Evolutionary conservation across 1,140 invertebrate genomes (phyloP).

Genomic region (fruit fly (Drosophila melanogaster)): DNA sequence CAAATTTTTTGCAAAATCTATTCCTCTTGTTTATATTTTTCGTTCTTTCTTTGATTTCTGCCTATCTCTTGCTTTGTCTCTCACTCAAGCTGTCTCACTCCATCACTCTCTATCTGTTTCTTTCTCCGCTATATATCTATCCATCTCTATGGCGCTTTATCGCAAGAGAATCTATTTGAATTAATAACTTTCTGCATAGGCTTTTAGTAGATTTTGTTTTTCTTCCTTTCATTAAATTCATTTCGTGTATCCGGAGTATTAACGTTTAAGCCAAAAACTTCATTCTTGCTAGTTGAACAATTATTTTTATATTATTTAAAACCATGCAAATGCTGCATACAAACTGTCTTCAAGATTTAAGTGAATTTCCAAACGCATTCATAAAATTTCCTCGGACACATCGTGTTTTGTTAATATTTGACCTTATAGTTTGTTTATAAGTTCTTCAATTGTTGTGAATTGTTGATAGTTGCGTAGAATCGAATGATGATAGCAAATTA

Average conservation of each 20-base stretch:
- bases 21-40: slow-evolving; percentile 39
- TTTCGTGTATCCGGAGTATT: background rate
- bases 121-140: slow-evolving; percentile 5
- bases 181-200: background rate
- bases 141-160: slow-evolving; percentile 13
- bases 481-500: slow-evolving; percentile 34
- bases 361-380: background rate
- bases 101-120: slow-evolving; percentile 12
- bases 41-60: slow-evolving; percentile 36
- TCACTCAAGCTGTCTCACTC: slow-evolving; percentile 53
- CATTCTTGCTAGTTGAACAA: background rate
- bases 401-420: background rate
- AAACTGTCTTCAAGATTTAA: background rate
- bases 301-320: background rate
- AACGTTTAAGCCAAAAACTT: background rate
- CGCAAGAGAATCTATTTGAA: slow-evolving; percentile 5
- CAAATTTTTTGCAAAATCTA: slow-evolving; percentile 46
- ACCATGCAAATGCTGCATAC: background rate
- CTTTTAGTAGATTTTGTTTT: background rate
- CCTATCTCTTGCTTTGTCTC: slow-evolving; percentile 50
- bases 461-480: slow-evolving; percentile 47
- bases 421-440: background rate
- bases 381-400: background rate
- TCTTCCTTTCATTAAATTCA: background rate
- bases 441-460: slow-evolving; percentile 26